Evolutionary conservation across 2,888 invertebrate genomes (phyloP).

Genomic region (Dicyrtomina minuta): DNA sequence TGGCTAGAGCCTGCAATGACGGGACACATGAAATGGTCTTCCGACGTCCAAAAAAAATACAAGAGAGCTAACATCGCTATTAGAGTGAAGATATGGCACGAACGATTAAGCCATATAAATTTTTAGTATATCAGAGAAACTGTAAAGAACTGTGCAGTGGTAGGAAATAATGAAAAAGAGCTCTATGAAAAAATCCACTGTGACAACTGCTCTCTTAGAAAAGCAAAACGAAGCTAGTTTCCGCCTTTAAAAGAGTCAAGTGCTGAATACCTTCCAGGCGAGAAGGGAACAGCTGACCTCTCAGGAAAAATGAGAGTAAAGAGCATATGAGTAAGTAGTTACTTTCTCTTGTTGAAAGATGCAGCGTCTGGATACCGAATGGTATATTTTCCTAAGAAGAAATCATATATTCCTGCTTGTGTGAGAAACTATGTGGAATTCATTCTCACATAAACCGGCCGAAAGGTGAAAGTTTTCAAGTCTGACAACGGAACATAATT

Average conservation of each 20-base stretch:
- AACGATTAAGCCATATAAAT: constrained; percentile 31
- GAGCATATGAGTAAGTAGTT: neutral
- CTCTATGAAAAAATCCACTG: no score
- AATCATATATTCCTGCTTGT: neutral
- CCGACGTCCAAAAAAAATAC: no score
- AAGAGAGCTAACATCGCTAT: no score
- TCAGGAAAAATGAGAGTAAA: constrained; percentile 11
- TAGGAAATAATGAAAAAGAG: no score
- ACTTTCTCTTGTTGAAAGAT: no score
- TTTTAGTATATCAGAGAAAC: constrained; percentile 25
- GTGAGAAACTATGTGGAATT: constrained; percentile 17
- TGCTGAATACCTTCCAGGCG: neutral
- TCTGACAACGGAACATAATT: constrained; percentile 37
- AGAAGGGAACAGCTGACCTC: constrained; percentile 5
- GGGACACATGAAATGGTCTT: no score
- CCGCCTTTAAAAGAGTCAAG: neutral
- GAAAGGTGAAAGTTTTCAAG: constrained; percentile 23
- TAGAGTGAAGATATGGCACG: no score
- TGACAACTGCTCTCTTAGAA: no score
- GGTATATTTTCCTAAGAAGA: constrained; percentile 26
- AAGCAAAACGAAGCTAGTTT: constrained; percentile 4
- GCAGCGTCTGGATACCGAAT: no score
- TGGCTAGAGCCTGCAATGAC: no score
- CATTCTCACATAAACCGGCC: constrained; percentile 31
- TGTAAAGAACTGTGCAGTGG: constrained; percentile 15